Conservation (phyloP, 30 jellyfish, hydroid and myxozoan species). For the Nemopilema nomurai region DNA sequence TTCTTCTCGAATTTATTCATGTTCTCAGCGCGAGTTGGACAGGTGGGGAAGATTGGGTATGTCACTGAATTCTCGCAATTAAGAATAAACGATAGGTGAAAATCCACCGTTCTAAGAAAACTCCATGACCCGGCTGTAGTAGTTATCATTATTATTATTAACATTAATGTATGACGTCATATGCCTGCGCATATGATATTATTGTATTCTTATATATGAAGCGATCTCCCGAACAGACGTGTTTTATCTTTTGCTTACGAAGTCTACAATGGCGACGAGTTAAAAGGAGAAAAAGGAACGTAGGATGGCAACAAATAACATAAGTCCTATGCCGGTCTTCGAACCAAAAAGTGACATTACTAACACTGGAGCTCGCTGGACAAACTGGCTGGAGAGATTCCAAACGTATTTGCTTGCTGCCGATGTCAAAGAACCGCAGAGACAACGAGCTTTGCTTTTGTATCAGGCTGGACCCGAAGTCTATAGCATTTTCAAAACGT, state of each 20-base stretch:
- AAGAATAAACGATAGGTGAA: too few relatives aligned
- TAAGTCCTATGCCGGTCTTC: constrained; percentile 21
- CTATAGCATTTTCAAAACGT: constrained; percentile 8
- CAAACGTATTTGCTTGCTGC: constrained; percentile 2
- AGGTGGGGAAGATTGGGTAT: too few relatives aligned
- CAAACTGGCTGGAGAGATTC: constrained; percentile 8
- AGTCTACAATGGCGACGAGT: constrained; percentile 22
- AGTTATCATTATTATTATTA: not conserved
- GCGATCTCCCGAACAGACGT: not conserved
- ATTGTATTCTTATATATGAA: not conserved
- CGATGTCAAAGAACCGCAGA: constrained; percentile 16
- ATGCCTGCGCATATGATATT: not conserved
- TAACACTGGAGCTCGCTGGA: constrained; percentile 38
- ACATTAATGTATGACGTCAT: not conserved
- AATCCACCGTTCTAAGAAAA: too few relatives aligned
- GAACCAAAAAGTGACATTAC: constrained; percentile 27
- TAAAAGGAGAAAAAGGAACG: constrained; percentile 3
- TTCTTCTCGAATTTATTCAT: too few relatives aligned
- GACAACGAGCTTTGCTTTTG: not conserved
- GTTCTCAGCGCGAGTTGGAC: too few relatives aligned
- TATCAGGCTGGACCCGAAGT: not conserved
- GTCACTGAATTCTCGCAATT: too few relatives aligned
- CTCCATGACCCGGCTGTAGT: too few relatives aligned
- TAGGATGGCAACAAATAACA: constrained; percentile 4
- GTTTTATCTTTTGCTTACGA: not conserved